Base-by-base conservation (phyloP, 2,888 invertebrate species). In the Lasioglossum figueresi region DNA sequence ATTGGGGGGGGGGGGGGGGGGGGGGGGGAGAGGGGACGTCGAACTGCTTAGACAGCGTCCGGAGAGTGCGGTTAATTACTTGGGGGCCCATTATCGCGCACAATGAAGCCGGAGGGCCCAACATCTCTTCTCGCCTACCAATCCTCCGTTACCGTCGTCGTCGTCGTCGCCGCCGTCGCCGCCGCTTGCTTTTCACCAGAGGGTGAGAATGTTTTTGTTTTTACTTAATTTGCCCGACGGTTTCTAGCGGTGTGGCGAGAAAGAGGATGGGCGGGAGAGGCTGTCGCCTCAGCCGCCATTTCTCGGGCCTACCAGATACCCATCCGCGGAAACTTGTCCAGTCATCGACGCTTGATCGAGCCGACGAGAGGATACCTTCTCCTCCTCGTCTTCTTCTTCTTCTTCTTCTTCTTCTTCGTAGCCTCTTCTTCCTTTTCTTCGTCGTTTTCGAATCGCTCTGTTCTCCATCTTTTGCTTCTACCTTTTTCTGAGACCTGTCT, bases 331-430 rank as follows among this genome's bases (percentile, higher is more conserved):
- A 93, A 93, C 81, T 92, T 93, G 94, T 92, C 92, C 89, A 94
- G 94, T 94, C 94, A 94, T 93, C 91, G 93, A 91, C 91, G 90
- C 93, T 93, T 93, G 93, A 94, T 93, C 94, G 92, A 93, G 93
- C 93, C 93, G 93, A 93, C 94, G 89, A 85, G 89, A 85, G 91
- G 91, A 92, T 91, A 88, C 91, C 72, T 88, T 79, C 84, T 80
- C 87, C 76, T 40, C 77, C 76, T 75, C 63, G 68, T 48, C 2
- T 77, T 79, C 78, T 78, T 79, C 80, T 72, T 73, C 52, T 84
- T 70, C n/a, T 77, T 77, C 76, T 78, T 77, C 82, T 70, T 74
- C 63, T 84, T 74, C 63, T 84, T 75, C 70, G 76, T 82, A 59
- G 83, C 81, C 80, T 82, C 80, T 72, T 85, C 81, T 27, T 68